phyloP scores from a whole-genome alignment of 2,888 invertebrate species.

The Cephus nigrinus region DNA sequence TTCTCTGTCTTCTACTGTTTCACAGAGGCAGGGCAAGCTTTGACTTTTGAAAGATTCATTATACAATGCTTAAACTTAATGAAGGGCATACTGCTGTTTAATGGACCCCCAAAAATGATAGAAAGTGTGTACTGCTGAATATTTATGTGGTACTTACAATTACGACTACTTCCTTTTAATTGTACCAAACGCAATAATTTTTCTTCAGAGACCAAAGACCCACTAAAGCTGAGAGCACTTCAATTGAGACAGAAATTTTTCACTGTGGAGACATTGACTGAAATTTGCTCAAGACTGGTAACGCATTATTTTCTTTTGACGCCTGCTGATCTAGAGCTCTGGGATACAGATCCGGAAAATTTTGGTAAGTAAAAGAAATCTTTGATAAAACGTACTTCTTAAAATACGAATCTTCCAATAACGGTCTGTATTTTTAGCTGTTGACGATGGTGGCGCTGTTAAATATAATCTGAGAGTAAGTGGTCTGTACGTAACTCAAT shows the following conservation, averaged over 20 bases:
- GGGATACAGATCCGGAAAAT: slow-evolving; percentile 92
- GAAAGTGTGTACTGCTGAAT: slow-evolving; percentile 65
- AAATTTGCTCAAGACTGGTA: slow-evolving; percentile 86
- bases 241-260: slow-evolving; percentile 83
- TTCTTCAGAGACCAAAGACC: slow-evolving; percentile 57
- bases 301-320: slow-evolving; percentile 90
- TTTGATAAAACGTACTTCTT: not conserved
- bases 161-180: not conserved
- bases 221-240: slow-evolving; percentile 71
- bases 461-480: slow-evolving; percentile 88
- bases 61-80: slow-evolving; percentile 92
- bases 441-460: slow-evolving; percentile 92
- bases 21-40: slow-evolving; percentile 81
- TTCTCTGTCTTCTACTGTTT: slow-evolving; percentile 89
- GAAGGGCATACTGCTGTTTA: slow-evolving; percentile 84
- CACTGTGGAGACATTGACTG: slow-evolving; percentile 78
- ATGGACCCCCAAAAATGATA: slow-evolving; percentile 73
- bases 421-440: slow-evolving; percentile 56
- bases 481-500: slow-evolving; percentile 30
- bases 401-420: not conserved
- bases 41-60: slow-evolving; percentile 86
- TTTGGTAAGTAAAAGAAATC: slow-evolving; percentile 71
- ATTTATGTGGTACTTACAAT: not conserved
- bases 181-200: slow-evolving; percentile 18
- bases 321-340: slow-evolving; percentile 83